Evolutionary conservation across 2,888 invertebrate species (phyloP), one percentile per base, ranked within the genome.

Genomic region (Ophion ellenae): DNA sequence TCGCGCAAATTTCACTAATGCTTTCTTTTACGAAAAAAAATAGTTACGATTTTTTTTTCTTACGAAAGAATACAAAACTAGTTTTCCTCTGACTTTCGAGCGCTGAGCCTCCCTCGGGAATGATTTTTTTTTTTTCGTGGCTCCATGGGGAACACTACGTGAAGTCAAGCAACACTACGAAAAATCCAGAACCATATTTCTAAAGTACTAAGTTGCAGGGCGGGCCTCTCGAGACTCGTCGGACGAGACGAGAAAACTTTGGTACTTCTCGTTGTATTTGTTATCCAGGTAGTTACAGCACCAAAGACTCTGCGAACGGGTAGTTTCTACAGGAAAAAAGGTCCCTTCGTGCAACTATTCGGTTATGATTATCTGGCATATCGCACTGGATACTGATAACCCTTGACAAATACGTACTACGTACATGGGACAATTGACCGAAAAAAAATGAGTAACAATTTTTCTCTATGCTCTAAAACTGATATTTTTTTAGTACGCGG

Each of bases 101-200:
- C n/a, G 9, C 17, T 40, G 24, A 20, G 24, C n/a, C n/a, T 32
- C n/a, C n/a, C 47, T 69, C 61, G 20, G 11, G 14, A 24, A 69
- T n/a, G 17, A 24, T 53, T 63, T 24, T 64, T 69, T 64, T 69
- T 66, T 53, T 53, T 53, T 70, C 67, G 9, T 76, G 57, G 57
- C 24, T 47, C 20, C 69, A n/a, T 24, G 36, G 40, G 69, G 40
- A 57, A 81, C 81, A 86, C 86, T 86, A 86, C 78, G 81, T 81
- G 75, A 86, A 76, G 63, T 79, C 81, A 86, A 86, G 87, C 87
- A 81, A 61, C 14, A 53, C 87, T 86, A 86, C 86, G 73, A 76
- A 53, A 53, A 87, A 81, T 81, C 69, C 86, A 86, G 69, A 74
- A 83, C 73, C 80, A 83, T 78, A 45, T 83, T 53, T 70, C 76